These are phyloP conservation scores for Sciurus niger DNA, from an alignment of 2,113 vertebrate species.

Conservation along the genomic window DNA sequence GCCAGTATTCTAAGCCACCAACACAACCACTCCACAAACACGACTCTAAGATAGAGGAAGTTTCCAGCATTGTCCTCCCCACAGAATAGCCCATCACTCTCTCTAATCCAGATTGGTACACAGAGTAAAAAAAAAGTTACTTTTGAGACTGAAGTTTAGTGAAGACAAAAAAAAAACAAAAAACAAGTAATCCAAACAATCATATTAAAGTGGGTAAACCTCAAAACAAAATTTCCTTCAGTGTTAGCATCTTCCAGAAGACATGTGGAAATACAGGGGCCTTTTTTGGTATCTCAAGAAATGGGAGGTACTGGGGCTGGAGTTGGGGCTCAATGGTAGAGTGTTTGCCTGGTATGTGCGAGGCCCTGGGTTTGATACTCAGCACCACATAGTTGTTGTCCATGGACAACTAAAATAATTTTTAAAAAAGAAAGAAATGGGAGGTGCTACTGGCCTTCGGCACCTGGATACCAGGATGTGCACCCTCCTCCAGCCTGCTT, in stretches of 20 bases:
- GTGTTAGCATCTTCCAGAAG: not conserved
- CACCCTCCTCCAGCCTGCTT: not conserved
- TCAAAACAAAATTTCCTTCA: not conserved
- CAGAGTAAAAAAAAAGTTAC: not conserved
- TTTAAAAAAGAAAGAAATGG: not conserved
- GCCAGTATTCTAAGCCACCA: not conserved
- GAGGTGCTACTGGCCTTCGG: not conserved
- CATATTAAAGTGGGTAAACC: not conserved
- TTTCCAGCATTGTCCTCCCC: not conserved
- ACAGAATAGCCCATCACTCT: not conserved
- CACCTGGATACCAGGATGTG: not conserved
- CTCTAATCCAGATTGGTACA: not conserved
- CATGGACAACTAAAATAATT: no score
- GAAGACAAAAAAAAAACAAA: conserved; percentile 30
- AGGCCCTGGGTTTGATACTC: no score
- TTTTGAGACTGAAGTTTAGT: conserved; percentile 28
- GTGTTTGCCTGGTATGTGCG: no score
- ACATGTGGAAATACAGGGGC: not conserved
- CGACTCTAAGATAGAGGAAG: not conserved
- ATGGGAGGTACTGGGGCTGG: no score
- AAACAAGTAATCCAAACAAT: not conserved
- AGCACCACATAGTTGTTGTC: no score
- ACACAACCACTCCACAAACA: not conserved
- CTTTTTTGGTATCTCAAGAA: not conserved
- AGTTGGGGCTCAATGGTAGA: no score